phyloP scores from a whole-genome alignment of 2,113 vertebrate genomes.

The Plecotus auritus region DNA sequence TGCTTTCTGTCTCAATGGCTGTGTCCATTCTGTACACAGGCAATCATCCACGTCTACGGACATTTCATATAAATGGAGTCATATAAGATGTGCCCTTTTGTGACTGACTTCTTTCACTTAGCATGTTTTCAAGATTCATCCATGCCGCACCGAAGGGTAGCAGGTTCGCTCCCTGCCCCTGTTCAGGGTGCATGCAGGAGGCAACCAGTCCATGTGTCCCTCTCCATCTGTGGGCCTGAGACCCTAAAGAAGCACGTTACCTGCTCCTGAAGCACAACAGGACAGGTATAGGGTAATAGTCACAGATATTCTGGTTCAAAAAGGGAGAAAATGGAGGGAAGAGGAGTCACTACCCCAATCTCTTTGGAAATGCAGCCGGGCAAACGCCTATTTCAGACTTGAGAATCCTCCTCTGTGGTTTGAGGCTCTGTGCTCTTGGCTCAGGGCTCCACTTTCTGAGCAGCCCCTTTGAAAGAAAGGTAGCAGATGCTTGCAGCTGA shows the following conservation, averaged over 20 bases:
- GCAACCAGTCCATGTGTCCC: too few relatives aligned
- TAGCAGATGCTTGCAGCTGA: background rate
- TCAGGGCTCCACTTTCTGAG: background rate
- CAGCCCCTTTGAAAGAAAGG: background rate
- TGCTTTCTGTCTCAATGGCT: background rate
- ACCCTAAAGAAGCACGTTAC: background rate
- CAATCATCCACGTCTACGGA: background rate
- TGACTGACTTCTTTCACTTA: background rate
- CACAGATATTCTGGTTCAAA: background rate
- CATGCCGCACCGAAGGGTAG: background rate
- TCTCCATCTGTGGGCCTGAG: background rate
- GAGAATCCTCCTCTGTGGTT: background rate
- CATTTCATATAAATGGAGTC: background rate
- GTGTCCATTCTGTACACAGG: background rate
- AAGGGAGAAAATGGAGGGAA: background rate
- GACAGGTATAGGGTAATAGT: background rate
- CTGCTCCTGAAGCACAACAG: background rate
- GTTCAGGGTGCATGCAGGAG: too few relatives aligned
- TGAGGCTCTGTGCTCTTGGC: background rate
- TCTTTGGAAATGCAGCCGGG: background rate
- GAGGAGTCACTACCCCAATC: background rate
- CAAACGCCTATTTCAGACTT: background rate
- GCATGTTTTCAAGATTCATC: background rate
- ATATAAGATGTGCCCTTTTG: fast-evolving
- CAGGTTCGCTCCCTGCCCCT: too few relatives aligned